phyloP scores from a whole-genome alignment of 2,888 invertebrate genomes.

The Cotesia congregata region DNA sequence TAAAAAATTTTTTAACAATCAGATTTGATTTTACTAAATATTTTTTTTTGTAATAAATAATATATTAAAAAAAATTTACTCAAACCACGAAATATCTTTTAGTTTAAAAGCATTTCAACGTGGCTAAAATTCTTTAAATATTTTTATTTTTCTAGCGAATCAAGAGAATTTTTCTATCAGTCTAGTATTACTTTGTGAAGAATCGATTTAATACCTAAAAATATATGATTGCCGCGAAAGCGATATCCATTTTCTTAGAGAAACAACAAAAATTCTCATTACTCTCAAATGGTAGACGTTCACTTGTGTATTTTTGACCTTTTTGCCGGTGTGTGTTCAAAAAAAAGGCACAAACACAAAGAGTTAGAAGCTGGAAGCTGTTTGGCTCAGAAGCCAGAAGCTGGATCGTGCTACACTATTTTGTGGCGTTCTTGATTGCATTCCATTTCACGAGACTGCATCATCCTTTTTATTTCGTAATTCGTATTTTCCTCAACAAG shows the following conservation, averaged over 20 bases:
- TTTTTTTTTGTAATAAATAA: too few species aligned
- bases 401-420: background rate
- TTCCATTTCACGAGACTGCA: background rate
- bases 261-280: background rate
- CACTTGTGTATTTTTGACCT: background rate
- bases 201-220: background rate
- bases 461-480: background rate
- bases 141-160: too few species aligned
- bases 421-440: background rate
- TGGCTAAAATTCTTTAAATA: too few species aligned
- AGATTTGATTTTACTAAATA: too few species aligned
- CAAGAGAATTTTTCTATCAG: too few species aligned
- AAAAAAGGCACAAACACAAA: background rate
- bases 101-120: background rate
- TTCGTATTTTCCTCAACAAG: constrained; percentile 1
- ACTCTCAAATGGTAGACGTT: background rate
- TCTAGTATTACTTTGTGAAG: background rate
- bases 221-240: background rate
- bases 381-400: background rate
- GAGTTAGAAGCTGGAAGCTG: background rate
- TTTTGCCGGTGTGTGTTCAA: background rate
- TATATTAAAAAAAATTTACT: too few species aligned
- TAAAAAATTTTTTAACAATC: too few species aligned
- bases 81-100: background rate
- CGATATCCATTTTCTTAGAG: background rate